A percentile compares a stretch with the other conserved stretches of the same genome.
These are phyloP conservation scores for Ormyrus nitidulus DNA, from an alignment of 2,888 invertebrate species.

Conservation along the genomic window DNA sequence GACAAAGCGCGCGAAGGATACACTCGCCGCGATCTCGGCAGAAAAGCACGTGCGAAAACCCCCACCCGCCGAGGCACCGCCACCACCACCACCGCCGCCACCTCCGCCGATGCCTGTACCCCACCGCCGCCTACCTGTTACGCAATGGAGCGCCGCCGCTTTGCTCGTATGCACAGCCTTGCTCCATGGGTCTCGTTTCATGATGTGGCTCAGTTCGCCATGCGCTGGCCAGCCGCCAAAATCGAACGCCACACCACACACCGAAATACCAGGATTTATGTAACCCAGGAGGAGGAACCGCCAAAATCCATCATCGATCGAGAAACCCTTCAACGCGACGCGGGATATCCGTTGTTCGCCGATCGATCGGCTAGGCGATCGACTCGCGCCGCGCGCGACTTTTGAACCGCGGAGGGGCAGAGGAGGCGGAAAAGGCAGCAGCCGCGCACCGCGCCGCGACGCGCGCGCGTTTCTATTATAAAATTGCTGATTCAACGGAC, in stretches of 20 bases:
- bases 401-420: not conserved
- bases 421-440: not conserved
- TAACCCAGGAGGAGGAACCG: slow-evolving; percentile 61
- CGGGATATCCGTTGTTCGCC: not conserved
- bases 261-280: slow-evolving; percentile 73
- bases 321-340: no score
- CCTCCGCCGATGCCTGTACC: not conserved
- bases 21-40: not conserved
- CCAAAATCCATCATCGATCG: no score
- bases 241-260: slow-evolving; percentile 59
- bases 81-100: not conserved
- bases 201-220: slow-evolving; percentile 69
- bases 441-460: slow-evolving; percentile 12
- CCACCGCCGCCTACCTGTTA: slow-evolving; percentile 65
- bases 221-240: slow-evolving; percentile 71
- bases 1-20: not conserved
- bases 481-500: slow-evolving; percentile 72
- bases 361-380: not conserved
- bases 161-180: slow-evolving; percentile 59
- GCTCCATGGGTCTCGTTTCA: slow-evolving; percentile 67
- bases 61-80: slow-evolving; percentile 4
- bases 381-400: slow-evolving; percentile 5
- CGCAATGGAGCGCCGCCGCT: slow-evolving; percentile 63
- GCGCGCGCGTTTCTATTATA: slow-evolving; percentile 70
- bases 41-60: slow-evolving; percentile 45